Evolutionary conservation across 2,113 vertebrate genomes (phyloP).

Genomic region (Centropristis striata): DNA sequence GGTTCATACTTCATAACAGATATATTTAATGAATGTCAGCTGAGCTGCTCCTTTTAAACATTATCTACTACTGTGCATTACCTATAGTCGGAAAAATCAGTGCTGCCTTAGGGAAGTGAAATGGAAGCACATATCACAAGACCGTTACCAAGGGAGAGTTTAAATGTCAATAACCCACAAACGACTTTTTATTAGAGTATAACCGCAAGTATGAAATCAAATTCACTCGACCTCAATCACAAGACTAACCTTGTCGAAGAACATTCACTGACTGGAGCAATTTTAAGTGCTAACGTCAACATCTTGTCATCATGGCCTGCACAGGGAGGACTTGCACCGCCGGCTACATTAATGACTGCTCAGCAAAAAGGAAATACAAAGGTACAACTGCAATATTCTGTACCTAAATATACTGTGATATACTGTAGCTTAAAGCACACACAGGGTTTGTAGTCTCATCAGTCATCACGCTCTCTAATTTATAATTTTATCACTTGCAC

Average conservation of each 20-base stretch:
- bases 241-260: conserved; percentile 39
- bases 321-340: neutral
- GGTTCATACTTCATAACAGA: neutral
- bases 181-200: conserved; percentile 25
- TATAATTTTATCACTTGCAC: too few species aligned
- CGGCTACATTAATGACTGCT: neutral
- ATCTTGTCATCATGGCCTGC: neutral
- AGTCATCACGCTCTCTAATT: too few species aligned
- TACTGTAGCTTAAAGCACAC: conserved; percentile 12
- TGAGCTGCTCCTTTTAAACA: conserved; percentile 4
- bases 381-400: neutral
- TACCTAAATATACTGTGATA: neutral
- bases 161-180: conserved; percentile 47
- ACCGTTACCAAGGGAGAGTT: conserved; percentile 10
- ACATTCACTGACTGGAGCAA: neutral
- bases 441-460: too few species aligned
- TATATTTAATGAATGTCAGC: too few species aligned
- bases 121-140: conserved; percentile 41
- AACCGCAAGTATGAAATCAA: conserved; percentile 42
- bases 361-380: conserved; percentile 7
- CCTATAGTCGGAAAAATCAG: neutral
- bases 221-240: conserved; percentile 49
- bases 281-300: conserved; percentile 19
- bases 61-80: neutral
- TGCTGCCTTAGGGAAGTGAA: neutral